Percentiles rank a stretch among this genome's conserved stretches.
Conservation (phyloP, 2,888 invertebrate genomes). For the Icerya purchasi region DNA sequence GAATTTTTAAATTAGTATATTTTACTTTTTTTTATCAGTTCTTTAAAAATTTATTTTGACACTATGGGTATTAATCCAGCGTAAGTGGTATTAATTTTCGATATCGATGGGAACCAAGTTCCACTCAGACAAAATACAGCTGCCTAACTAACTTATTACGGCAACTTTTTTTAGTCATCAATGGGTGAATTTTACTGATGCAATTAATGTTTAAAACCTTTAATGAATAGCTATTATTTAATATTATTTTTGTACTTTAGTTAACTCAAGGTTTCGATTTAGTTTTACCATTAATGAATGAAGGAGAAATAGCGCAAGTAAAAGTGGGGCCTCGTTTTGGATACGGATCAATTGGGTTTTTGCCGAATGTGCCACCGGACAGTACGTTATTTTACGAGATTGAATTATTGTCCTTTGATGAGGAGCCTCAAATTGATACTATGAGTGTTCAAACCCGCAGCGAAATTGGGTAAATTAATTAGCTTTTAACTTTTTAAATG, state of each 20-base stretch:
- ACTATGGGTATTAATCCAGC: no score
- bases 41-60: no score
- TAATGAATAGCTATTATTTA: no score
- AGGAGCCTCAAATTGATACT: constrained; percentile 38
- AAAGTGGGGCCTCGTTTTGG: constrained; percentile 57
- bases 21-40: no score
- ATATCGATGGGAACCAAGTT: no score
- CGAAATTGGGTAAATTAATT: constrained; percentile 42
- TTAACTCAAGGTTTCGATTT: constrained; percentile 60
- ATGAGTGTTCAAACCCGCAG: constrained; percentile 43
- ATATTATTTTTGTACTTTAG: constrained; percentile 19
- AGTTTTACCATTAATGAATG: constrained; percentile 62
- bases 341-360: constrained; percentile 47
- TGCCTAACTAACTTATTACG: no score
- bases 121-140: no score
- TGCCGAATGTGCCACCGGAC: constrained; percentile 31
- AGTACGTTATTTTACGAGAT: constrained; percentile 45
- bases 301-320: constrained; percentile 53
- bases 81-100: no score
- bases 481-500: neutral
- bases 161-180: no score
- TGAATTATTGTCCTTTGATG: constrained; percentile 42
- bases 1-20: no score
- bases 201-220: no score
- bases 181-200: no score